phyloP scores from a whole-genome alignment of 2,888 invertebrate genomes.

The Zaprionus obscuricornis region DNA sequence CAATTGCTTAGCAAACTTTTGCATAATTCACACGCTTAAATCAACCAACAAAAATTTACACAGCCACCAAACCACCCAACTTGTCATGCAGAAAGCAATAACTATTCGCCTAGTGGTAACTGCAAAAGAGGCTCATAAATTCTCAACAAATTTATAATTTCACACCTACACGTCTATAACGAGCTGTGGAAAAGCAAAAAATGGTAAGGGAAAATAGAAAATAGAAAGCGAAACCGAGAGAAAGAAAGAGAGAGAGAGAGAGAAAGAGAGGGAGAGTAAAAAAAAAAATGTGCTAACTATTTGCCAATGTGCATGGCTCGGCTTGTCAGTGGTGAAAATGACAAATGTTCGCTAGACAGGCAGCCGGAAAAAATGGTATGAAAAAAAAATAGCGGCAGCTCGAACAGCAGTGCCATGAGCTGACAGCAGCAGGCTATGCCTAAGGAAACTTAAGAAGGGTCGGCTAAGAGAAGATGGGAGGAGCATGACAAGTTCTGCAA shows the following conservation, averaged over 20 bases:
- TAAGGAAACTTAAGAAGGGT: neutral
- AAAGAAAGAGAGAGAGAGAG: too few species aligned
- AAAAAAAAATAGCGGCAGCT: conserved; percentile 24
- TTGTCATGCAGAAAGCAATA: conserved; percentile 48
- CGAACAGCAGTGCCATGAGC: conserved; percentile 6
- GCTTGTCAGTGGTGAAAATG: conserved; percentile 68
- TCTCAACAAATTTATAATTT: conserved; percentile 71
- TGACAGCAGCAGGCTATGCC: neutral
- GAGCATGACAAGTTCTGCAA: neutral
- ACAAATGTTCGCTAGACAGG: conserved; percentile 72
- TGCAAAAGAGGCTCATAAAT: conserved; percentile 65
- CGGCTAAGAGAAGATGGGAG: conserved; percentile 7
- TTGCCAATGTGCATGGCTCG: conserved; percentile 69
- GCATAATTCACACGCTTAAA: neutral
- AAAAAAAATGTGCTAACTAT: conserved; percentile 55
- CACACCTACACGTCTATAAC: conserved; percentile 64
- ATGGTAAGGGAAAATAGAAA: neutral
- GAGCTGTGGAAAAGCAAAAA: conserved; percentile 33
- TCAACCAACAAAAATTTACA: neutral
- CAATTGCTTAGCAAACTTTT: too few species aligned
- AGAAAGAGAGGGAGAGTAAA: too few species aligned
- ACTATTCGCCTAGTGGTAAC: conserved; percentile 40
- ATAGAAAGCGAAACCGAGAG: neutral
- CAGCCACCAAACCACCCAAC: neutral
- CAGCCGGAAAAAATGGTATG: conserved; percentile 55